phyloP scores from a whole-genome alignment of 2,797 vertebrate genomes.

The Mormyrus hasselquistii region DNA sequence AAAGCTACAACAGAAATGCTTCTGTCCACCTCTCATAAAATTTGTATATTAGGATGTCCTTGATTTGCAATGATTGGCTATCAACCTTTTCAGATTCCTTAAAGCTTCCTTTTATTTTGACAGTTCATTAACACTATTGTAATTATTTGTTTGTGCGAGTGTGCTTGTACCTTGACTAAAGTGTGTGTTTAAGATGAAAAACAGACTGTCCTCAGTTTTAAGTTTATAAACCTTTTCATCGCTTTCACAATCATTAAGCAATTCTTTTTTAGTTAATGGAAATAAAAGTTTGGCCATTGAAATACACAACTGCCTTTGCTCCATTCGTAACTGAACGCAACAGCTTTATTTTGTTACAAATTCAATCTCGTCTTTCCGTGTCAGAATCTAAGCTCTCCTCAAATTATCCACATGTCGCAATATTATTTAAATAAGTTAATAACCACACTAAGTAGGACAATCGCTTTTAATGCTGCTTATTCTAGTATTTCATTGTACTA shows the following conservation, averaged over 20 bases:
- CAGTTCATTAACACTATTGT: constrained; percentile 4
- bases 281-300: constrained; percentile 26
- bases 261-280: constrained; percentile 17
- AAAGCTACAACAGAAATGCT: neutral
- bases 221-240: constrained; percentile 23
- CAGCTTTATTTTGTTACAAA: neutral
- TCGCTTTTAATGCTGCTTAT: neutral
- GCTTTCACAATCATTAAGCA: constrained; percentile 9
- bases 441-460: neutral
- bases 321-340: neutral
- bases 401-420: neutral
- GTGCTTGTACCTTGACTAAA: constrained; percentile 19
- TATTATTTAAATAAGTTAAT: neutral
- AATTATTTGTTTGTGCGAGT: constrained; percentile 24
- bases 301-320: neutral
- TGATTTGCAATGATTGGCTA: constrained; percentile 4
- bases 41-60: constrained; percentile 5
- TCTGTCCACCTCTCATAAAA: neutral
- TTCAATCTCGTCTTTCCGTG: neutral
- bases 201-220: neutral
- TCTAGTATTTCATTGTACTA: neutral
- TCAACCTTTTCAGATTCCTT: neutral
- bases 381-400: neutral
- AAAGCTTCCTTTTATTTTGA: neutral
- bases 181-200: constrained; percentile 7